phyloP scores from a whole-genome alignment of 2,113 vertebrate genomes.

The Nanorana parkeri region DNA sequence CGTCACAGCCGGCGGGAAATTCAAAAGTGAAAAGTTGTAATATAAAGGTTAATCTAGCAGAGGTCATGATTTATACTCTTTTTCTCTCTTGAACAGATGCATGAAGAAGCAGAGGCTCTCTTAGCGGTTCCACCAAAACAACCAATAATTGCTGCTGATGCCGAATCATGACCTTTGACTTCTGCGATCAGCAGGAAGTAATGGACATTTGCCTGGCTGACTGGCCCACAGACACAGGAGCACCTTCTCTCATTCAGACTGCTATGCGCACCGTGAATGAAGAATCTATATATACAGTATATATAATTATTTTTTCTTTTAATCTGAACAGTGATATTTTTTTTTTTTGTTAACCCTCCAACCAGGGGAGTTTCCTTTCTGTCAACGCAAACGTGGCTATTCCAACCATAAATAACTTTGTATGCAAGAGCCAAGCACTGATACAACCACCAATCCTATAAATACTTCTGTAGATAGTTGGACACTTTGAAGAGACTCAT shows the following conservation, averaged over 20 bases:
- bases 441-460: constrained; percentile 58
- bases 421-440: constrained; percentile 74
- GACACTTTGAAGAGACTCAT: constrained; percentile 58
- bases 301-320: constrained; percentile 1
- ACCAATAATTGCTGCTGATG: constrained; percentile 70
- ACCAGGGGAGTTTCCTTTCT: constrained; percentile 60
- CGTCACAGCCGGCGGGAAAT: too few relatives aligned
- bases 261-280: constrained; percentile 70
- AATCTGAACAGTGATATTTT: constrained; percentile 59
- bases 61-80: neutral
- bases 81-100: constrained; percentile 78
- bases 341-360: constrained; percentile 34
- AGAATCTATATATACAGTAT: constrained; percentile 44
- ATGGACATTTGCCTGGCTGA: constrained; percentile 60
- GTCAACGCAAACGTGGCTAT: constrained; percentile 61
- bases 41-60: neutral
- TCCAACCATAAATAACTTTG: constrained; percentile 68
- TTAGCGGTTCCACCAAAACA: constrained; percentile 82
- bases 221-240: constrained; percentile 66
- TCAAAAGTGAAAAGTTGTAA: too few relatives aligned
- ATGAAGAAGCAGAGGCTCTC: constrained; percentile 94
- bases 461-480: constrained; percentile 59
- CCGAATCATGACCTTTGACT: constrained; percentile 84
- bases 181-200: constrained; percentile 54
- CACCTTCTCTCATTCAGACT: constrained; percentile 62